Evolutionary conservation across 2,888 invertebrate genomes (phyloP), one percentile per base, ranked within the genome.

Genomic region (Folsomia candida): DNA sequence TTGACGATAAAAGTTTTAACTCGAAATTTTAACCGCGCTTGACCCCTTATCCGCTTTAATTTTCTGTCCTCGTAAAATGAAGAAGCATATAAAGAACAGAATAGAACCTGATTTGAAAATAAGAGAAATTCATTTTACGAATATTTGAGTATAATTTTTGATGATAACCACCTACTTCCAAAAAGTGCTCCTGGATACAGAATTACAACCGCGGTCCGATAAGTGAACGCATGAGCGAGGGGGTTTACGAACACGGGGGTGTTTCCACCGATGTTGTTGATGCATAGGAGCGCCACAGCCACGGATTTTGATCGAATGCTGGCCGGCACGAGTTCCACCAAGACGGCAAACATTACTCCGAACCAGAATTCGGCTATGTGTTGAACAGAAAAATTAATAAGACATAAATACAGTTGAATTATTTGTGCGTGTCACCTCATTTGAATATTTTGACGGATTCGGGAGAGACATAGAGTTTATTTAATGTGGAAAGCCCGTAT

Each of bases 181-280:
- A 89, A 89, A 81, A 94, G 93, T 81, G 91, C 91, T 76, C 93
- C 94, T 29, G 92, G 93, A 83, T 94, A 94, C 84, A 91, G 92
- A 81, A 94, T 91, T 86, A 91, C 91, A 66, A 94, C 86, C 26
- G 93, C 89, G 81, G 91, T 91, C 78, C 93, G 86, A 83, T 92
- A 94, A 11, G 93, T 92, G 72, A 93, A 89, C 1, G 87, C 86
- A 83, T 91, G 90, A 66, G 92, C 89, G 1, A 93, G 89, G 0
- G 93, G 93, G 83, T 93, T 93, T 1, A 94, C 92, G 6, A 93
- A 85, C 80, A 94, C 93, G 28, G 94, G 94, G 80, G 94, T 85
- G 84, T 94, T 94, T 37, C 94, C 94, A 4, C 94, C 94, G 73
- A 94, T 89, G 84, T 94, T 94, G 85, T 94, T 94, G 92, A 94